Conservation (phyloP, 2,113 vertebrate genomes). For the Indicator maculatus region DNA sequence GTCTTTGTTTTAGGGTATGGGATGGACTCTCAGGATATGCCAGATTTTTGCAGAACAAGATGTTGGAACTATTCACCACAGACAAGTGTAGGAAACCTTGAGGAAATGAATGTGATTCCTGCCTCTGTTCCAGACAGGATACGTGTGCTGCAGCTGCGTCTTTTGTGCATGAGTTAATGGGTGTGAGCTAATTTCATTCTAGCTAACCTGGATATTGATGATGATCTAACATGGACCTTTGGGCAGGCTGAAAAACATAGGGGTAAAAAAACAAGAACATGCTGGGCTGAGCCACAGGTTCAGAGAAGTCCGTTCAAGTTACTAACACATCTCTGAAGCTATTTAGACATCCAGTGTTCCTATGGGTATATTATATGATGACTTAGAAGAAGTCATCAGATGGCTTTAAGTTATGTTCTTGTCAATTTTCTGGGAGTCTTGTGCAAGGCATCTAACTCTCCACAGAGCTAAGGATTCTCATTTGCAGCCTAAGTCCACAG, state of each 20-base stretch:
- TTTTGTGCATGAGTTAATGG: constrained; percentile 1
- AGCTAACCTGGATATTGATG: background rate
- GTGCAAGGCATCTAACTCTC: background rate
- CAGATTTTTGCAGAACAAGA: background rate
- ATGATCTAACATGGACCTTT: background rate
- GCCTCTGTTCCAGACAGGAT: constrained; percentile 47
- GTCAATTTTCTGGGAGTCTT: background rate
- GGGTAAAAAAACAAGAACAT: fast-evolving
- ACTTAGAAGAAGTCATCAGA: background rate
- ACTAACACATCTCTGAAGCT: background rate
- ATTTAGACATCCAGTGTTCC: background rate
- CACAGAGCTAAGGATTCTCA: background rate
- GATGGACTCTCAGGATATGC: background rate
- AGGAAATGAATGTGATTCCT: constrained; percentile 53
- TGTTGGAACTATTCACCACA: background rate
- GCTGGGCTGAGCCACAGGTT: background rate
- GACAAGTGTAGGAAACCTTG: background rate
- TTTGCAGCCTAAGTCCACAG: background rate
- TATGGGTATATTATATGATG: background rate
- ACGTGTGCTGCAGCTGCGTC: background rate
- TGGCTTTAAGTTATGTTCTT: background rate
- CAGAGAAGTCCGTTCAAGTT: background rate
- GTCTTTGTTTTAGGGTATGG: constrained; percentile 9
- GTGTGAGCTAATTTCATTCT: background rate
- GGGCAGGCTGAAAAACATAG: background rate